phyloP scores from a whole-genome alignment of 2,797 vertebrate species.

The Enteromius fasciolatus region DNA sequence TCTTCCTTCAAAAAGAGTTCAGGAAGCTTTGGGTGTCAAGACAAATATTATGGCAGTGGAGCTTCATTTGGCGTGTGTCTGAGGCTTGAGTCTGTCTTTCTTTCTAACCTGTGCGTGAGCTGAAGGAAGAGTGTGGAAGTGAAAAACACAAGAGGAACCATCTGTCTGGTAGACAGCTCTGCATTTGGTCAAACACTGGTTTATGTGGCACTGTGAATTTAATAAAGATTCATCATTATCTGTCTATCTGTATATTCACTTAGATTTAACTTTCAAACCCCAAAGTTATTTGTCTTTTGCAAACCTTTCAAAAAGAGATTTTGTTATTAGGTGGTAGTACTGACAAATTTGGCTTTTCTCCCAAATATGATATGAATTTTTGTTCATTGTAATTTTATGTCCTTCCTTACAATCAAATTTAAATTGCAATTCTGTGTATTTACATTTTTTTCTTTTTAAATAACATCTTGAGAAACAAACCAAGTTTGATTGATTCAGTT shows the following conservation, averaged over 20 bases:
- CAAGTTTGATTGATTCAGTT: too few relatives aligned
- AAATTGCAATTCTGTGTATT: background rate
- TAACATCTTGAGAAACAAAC: background rate
- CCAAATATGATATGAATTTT: background rate
- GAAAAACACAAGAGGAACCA: slow-evolving; percentile 53
- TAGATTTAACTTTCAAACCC: background rate
- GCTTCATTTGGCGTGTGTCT: slow-evolving; percentile 63
- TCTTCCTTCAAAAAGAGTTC: slow-evolving; percentile 54
- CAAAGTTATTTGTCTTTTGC: background rate
- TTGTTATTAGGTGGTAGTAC: background rate
- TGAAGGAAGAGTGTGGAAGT: slow-evolving; percentile 44
- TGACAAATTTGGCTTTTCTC: background rate
- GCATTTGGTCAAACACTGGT: slow-evolving; percentile 42
- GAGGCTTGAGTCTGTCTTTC: background rate
- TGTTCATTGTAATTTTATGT: background rate
- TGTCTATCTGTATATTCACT: background rate
- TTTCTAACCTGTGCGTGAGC: slow-evolving; percentile 35
- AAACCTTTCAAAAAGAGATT: too few relatives aligned
- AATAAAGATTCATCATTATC: slow-evolving; percentile 40
- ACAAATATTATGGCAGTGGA: slow-evolving; percentile 67
- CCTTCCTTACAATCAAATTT: background rate
- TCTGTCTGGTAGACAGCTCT: slow-evolving; percentile 53
- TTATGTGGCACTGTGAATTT: slow-evolving; percentile 30
- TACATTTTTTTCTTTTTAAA: too few relatives aligned
- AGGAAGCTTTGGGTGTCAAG: slow-evolving; percentile 67